These are phyloP conservation scores for Platyrinchus mystaceus DNA, from an alignment of 2,797 vertebrate species.

Conservation along the genomic window DNA sequence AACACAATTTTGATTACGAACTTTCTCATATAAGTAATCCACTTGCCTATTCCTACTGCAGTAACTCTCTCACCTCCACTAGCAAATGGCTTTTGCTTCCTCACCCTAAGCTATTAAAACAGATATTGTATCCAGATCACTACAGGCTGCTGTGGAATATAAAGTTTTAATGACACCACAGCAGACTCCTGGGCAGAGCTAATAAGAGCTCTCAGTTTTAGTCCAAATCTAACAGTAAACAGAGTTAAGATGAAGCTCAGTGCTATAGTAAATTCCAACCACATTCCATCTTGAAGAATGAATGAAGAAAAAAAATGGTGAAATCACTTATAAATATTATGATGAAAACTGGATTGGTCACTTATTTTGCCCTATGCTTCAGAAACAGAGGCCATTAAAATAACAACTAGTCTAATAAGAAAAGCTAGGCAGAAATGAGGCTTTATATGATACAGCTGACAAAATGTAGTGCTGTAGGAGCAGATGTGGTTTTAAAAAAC, in stretches of 20 bases:
- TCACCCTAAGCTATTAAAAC: background rate
- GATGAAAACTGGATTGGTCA: background rate
- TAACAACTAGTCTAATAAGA: background rate
- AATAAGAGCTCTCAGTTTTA: background rate
- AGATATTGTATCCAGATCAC: background rate
- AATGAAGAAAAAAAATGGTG: background rate
- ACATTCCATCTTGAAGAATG: background rate
- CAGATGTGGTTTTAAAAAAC: background rate
- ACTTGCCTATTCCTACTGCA: background rate
- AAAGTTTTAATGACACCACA: background rate
- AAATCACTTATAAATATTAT: background rate
- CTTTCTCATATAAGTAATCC: background rate
- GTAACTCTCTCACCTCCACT: background rate
- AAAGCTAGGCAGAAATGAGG: background rate
- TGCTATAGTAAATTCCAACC: background rate
- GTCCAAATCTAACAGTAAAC: background rate
- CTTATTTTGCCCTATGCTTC: background rate
- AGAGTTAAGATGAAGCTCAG: background rate
- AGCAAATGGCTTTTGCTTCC: background rate
- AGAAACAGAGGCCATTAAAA: background rate
- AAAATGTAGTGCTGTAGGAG: background rate
- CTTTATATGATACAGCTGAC: background rate
- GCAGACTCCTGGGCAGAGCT: background rate
- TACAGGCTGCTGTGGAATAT: background rate
- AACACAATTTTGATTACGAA: background rate